Evolutionary conservation across 2,888 invertebrate genomes (phyloP).

Genomic region (Megastigmus dorsalis): DNA sequence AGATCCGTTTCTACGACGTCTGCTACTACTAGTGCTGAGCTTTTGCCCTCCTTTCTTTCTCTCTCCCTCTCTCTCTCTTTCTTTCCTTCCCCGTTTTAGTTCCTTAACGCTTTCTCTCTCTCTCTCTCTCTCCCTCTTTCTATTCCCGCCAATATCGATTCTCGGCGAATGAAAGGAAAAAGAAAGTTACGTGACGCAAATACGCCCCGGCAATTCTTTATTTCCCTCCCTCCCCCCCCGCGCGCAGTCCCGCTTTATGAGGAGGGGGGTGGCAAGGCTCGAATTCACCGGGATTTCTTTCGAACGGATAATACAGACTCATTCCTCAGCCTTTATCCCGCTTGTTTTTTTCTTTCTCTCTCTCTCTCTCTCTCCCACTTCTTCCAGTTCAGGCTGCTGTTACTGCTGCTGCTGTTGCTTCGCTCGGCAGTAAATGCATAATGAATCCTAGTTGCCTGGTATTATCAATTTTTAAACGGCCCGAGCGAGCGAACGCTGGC

Average conservation of each 20-base stretch:
- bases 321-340: constrained; percentile 12
- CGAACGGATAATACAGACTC: constrained; percentile 42
- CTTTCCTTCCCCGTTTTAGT: constrained; percentile 7
- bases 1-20: constrained; percentile 35
- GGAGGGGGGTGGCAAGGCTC: not conserved
- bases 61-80: not conserved
- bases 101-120: not conserved
- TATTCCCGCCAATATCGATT: constrained; percentile 60
- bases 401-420: too few relatives aligned
- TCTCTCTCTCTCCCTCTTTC: constrained; percentile 25
- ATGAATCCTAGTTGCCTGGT: constrained; percentile 44
- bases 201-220: constrained; percentile 41
- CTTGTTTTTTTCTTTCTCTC: constrained; percentile 45
- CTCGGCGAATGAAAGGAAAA: constrained; percentile 40
- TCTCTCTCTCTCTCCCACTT: constrained; percentile 2
- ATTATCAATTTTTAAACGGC: constrained; percentile 42
- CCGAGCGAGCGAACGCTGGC: not conserved
- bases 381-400: not conserved
- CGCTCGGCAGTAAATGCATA: constrained; percentile 24
- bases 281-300: constrained; percentile 21
- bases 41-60: not conserved
- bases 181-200: constrained; percentile 48
- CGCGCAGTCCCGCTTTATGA: constrained; percentile 20
- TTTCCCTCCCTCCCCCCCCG: constrained; percentile 15
- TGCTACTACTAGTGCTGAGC: too few relatives aligned